Evolutionary conservation across 1,140 invertebrate species (phyloP).

Genomic region (Drosophila novamexicana): DNA sequence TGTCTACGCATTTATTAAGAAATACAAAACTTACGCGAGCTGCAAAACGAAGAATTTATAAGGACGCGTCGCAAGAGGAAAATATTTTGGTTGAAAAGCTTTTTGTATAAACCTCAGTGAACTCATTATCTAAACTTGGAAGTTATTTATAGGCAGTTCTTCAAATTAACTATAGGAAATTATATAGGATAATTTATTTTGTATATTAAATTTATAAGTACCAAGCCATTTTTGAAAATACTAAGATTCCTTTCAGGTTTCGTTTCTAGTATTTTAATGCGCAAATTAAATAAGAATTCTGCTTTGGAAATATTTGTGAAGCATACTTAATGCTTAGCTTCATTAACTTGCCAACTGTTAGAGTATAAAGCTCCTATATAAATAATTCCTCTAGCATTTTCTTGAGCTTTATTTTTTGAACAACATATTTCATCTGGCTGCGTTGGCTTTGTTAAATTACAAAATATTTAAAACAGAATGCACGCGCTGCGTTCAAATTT

Average conservation of each 20-base stretch:
- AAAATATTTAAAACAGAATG: no score
- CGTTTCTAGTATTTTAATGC: no score
- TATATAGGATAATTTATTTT: no score
- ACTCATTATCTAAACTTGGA: no score
- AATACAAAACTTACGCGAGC: background rate
- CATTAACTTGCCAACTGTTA: background rate
- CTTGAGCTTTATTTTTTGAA: background rate
- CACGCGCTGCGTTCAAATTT: constrained; percentile 3
- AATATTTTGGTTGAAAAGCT: no score
- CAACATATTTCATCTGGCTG: constrained; percentile 7
- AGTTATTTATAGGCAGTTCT: no score
- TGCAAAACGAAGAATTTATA: background rate
- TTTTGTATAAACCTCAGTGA: no score
- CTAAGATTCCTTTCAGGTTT: no score
- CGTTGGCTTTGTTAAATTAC: background rate
- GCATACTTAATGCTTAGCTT: background rate
- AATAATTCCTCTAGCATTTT: background rate
- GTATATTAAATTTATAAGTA: no score
- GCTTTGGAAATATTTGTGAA: background rate
- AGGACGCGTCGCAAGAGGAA: background rate
- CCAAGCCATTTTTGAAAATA: no score
- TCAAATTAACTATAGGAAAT: no score
- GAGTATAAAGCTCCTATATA: background rate
- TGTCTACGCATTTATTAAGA: background rate
- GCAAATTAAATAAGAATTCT: no score